Evolutionary conservation across 2,113 vertebrate species (phyloP), one percentile per base, ranked within the genome.

Genomic region (Rhynchopsitta pachyrhyncha): DNA sequence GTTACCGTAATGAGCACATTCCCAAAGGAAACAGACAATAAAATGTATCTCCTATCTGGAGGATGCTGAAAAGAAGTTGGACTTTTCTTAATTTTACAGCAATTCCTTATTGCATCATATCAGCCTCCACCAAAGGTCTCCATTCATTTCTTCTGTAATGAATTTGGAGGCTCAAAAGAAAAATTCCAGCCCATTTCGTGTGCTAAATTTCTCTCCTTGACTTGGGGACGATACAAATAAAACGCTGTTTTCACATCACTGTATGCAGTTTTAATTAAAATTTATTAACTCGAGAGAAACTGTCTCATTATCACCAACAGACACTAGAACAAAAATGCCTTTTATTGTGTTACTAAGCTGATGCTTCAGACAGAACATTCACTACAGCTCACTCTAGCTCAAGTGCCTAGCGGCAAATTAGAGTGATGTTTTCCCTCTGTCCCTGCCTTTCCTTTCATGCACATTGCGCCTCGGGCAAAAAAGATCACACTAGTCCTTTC

Each of bases 1-100:
- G 95, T 92, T 97, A 97, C 96, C 97, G 90, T 98, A 98, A 98
- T 97, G 96, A 98, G 83, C 71, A 95, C 71, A 67, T 80, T 95
- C 98, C 96, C 98, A 90, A 94, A 95, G 97, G 97, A 92, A 84
- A 57, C 23, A 77, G 78, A 55, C 85, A 97, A 98, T 96, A 97
- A 95, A 97, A 97, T 92, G 75, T 81, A 91, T 83, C 80, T 95
- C 90, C 86, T 91, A 35, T 92, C 77, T 79, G 41, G 88, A 92
- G 86, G 63, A 88, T 75, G 91, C 55, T 50, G 80, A 94, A 95
- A 86, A 67, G 70, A 97, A 95, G 78, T 28, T 90, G 39, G 91
- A 90, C 84, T 97, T 96, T 70, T 76, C 92, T 97, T 97, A 73
- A 96, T 97, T 97, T 95, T 91, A 92, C 37, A 97, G 89, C 70